Evolutionary conservation across 2,888 invertebrate genomes (phyloP), one percentile per base, ranked within the genome.

Genomic region (Aplocera efformata): DNA sequence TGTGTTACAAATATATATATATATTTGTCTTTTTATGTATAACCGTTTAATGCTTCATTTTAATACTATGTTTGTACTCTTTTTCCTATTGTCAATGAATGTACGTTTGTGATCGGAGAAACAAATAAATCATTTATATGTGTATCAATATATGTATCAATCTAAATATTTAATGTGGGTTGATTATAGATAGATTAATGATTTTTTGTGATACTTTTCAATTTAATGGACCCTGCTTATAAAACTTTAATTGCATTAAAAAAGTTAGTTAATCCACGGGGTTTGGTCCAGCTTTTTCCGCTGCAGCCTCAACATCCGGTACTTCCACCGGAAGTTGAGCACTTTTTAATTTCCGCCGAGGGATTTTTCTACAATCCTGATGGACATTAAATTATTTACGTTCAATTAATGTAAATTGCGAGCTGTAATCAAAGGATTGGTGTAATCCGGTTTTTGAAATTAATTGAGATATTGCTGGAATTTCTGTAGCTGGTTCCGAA

Each of bases 341-440:
- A 80, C 80, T 85, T 85, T 88, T 88, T 85, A 86, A 88, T 86
- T 86, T 88, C 86, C 86, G 85, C 58, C 56, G 66, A 65, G 75
- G 79, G 83, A 81, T 86, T 88, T 88, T 88, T 85, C 79, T 82
- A 68, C 68, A 58, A 22, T 62, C 63, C 65, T 79, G 78, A 81
- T 82, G 84, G 75, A 60, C 53, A 55, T 68, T 88, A 72, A 79
- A 83, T 86, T 84, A 85, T 88, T 85, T 67, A 88, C 72, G 78
- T 81, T 79, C 79, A 85, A 85, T 88, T 86, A 88, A 79, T 81
- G 76, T 72, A 73, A 78, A 80, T 83, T 80, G 79, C 82, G 52
- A 55, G 50, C 59, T 50, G 56, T 63, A 55, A 52, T 42, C 45
- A 66, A 67, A 71, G 48, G 50, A 48, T 46, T 65, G 58, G 59